Conservation (phyloP, 2,888 invertebrate species). For the Cryptosula pallasiana region DNA sequence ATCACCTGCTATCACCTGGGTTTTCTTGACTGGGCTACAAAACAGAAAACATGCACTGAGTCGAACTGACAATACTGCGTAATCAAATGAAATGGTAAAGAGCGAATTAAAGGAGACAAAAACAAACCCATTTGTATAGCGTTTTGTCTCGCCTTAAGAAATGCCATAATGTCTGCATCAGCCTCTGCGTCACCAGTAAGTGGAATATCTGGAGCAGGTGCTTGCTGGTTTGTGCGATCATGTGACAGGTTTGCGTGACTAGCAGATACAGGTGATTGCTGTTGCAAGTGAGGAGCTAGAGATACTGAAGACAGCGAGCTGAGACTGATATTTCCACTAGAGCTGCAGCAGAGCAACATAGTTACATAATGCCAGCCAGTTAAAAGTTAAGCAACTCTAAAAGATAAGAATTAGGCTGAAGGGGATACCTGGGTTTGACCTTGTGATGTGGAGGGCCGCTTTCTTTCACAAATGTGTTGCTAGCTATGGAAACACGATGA, state of each 20-base stretch:
- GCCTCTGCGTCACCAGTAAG: slow-evolving; percentile 51
- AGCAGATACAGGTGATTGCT: not conserved
- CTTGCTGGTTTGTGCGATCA: not conserved
- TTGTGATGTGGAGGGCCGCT: not conserved
- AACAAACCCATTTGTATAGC: slow-evolving; percentile 35
- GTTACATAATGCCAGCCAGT: too few relatives aligned
- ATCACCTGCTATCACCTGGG: too few relatives aligned
- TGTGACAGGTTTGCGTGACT: not conserved
- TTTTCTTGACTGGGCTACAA: too few relatives aligned
- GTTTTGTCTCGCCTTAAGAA: slow-evolving; percentile 48
- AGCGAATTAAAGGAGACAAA: not conserved
- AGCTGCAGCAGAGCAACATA: not conserved
- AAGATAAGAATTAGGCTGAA: not conserved
- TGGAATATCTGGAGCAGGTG: slow-evolving; percentile 30
- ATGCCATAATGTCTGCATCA: slow-evolving; percentile 53
- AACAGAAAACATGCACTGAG: too few relatives aligned
- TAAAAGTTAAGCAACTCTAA: not conserved
- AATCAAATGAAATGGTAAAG: not conserved
- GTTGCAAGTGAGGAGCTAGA: not conserved
- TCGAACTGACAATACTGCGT: not conserved
- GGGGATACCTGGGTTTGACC: not conserved
- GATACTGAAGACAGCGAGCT: slow-evolving; percentile 3
- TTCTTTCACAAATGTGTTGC: not conserved
- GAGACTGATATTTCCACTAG: not conserved
- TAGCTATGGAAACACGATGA: not conserved